phyloP scores from a whole-genome alignment of 2,888 invertebrate genomes.

The Ceratothoa steindachneri region DNA sequence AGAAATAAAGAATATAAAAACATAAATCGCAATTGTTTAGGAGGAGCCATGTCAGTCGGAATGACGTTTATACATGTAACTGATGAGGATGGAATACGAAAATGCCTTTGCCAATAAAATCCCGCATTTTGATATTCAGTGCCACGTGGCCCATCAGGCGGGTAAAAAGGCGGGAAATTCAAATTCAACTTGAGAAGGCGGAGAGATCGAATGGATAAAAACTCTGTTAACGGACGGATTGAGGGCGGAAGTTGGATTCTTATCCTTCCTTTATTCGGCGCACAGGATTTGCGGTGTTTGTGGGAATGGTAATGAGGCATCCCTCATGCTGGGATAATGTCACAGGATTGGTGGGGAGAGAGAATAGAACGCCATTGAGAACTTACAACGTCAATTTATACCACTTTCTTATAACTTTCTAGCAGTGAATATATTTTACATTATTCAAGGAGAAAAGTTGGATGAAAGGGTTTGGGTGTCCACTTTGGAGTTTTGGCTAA shows the following conservation, averaged over 20 bases:
- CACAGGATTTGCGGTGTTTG: background rate
- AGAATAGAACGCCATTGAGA: background rate
- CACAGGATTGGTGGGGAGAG: slow-evolving; percentile 1
- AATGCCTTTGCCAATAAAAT: slow-evolving; percentile 7
- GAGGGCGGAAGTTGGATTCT: slow-evolving; percentile 5
- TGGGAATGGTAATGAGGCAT: slow-evolving; percentile 10
- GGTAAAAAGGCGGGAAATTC: slow-evolving; percentile 15
- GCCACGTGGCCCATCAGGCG: slow-evolving; percentile 12
- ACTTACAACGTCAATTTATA: background rate
- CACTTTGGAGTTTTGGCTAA: no score
- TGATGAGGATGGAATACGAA: slow-evolving; percentile 11
- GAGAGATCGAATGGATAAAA: slow-evolving; percentile 12
- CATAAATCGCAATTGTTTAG: slow-evolving; percentile 10
- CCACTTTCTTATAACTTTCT: background rate
- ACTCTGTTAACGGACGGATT: slow-evolving; percentile 9
- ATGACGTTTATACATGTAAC: slow-evolving; percentile 11
- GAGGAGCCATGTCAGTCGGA: slow-evolving; percentile 9
- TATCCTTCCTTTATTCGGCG: slow-evolving; percentile 6
- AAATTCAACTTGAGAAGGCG: slow-evolving; percentile 8
- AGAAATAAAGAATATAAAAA: slow-evolving; percentile 4
- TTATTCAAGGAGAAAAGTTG: background rate
- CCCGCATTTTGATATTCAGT: slow-evolving; percentile 10
- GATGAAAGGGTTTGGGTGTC: no score
- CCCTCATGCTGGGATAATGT: background rate
- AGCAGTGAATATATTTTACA: background rate